Percentiles rank a stretch among this genome's conserved stretches.
Conservation (phyloP, 2,113 vertebrate species). For the Mirounga angustirostris region DNA sequence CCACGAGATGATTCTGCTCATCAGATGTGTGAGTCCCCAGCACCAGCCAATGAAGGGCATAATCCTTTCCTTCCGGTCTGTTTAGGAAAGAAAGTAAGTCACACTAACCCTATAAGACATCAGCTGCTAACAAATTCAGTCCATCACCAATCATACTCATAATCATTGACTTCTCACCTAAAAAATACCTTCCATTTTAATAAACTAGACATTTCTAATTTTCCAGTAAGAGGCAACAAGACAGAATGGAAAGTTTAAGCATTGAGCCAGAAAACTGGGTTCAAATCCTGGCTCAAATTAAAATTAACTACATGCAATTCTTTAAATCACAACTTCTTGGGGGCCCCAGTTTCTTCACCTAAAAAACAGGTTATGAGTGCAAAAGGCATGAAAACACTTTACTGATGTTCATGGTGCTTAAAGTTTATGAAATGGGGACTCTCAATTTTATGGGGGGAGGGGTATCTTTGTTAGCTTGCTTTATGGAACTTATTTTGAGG, state of each 20-base stretch:
- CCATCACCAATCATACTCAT: background rate
- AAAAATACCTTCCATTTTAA: constrained; percentile 43
- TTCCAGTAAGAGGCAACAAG: constrained; percentile 17
- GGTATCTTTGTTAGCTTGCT: constrained; percentile 24
- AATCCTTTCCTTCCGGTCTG: constrained; percentile 96
- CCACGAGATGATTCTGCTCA: constrained; percentile 97
- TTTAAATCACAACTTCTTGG: constrained; percentile 1
- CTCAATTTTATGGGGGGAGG: background rate
- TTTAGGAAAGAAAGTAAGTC: constrained; percentile 73
- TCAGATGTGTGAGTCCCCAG: constrained; percentile 96
- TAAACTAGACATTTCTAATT: constrained; percentile 33
- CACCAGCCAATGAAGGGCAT: constrained; percentile 94
- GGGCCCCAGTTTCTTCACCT: constrained; percentile 40
- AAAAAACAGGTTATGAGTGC: background rate
- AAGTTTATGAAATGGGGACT: constrained; percentile 23
- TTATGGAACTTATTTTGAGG: background rate
- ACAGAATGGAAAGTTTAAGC: constrained; percentile 55
- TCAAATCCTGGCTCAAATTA: constrained; percentile 58
- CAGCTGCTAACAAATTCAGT: constrained; percentile 51
- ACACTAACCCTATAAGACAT: constrained; percentile 44
- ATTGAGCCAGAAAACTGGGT: background rate
- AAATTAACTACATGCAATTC: constrained; percentile 38
- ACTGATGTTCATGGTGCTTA: constrained; percentile 36
- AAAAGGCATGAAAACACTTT: background rate
- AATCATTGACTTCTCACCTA: background rate